These are phyloP conservation scores for Hippocampus guttulatus DNA, from an alignment of 2,113 vertebrate genomes.

Conservation along the genomic window DNA sequence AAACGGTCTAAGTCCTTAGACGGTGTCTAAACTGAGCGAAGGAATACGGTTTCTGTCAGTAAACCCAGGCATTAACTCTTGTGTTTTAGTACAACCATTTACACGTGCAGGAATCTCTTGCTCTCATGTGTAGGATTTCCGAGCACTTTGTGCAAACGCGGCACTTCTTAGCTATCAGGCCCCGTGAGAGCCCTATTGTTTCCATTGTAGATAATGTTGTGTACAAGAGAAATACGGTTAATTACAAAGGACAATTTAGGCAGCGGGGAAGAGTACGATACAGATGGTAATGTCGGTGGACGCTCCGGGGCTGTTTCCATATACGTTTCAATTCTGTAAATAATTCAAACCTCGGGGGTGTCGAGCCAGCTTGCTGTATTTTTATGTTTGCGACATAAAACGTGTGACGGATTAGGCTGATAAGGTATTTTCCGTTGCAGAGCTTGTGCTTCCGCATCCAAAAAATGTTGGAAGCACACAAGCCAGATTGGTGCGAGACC, in stretches of 20 bases:
- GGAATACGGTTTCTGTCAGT: slow-evolving; percentile 11
- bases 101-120: slow-evolving; percentile 24
- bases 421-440: slow-evolving; percentile 58
- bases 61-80: slow-evolving; percentile 17
- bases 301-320: slow-evolving; percentile 42
- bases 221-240: slow-evolving; percentile 57
- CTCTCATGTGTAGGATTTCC: slow-evolving; percentile 35
- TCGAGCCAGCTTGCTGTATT: slow-evolving; percentile 12
- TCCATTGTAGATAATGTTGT: slow-evolving; percentile 57
- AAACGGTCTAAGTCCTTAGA: neutral
- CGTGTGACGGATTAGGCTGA: neutral
- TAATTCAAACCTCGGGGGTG: slow-evolving; percentile 38
- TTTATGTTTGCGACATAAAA: slow-evolving; percentile 9
- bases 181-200: slow-evolving; percentile 50
- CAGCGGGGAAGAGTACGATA: slow-evolving; percentile 35
- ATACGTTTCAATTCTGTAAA: slow-evolving; percentile 46
- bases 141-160: slow-evolving; percentile 31
- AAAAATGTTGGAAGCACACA: slow-evolving; percentile 96
- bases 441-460: slow-evolving; percentile 91
- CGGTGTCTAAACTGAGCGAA: slow-evolving; percentile 4
- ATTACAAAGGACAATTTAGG: slow-evolving; percentile 60
- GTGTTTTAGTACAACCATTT: slow-evolving; percentile 32
- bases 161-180: slow-evolving; percentile 37
- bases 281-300: slow-evolving; percentile 52
- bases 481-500: slow-evolving; percentile 88